These are phyloP conservation scores for Oryzias sinensis DNA, from an alignment of 2,797 vertebrate genomes.

Conservation along the genomic window DNA sequence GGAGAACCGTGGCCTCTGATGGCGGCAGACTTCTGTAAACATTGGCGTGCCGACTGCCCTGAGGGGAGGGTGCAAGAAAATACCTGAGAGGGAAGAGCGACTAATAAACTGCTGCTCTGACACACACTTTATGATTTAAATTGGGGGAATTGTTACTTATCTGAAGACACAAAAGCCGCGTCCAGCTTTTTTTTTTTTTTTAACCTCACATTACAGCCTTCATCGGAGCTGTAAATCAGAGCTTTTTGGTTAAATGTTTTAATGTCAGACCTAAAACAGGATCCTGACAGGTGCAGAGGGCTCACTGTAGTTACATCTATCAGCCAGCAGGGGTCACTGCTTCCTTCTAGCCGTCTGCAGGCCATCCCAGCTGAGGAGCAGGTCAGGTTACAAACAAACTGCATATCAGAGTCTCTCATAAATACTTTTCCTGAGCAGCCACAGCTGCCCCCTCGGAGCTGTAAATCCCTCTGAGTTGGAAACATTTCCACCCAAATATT, in stretches of 20 bases:
- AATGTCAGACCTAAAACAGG: constrained; percentile 57
- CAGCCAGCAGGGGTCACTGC: constrained; percentile 75
- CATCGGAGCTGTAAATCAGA: constrained; percentile 61
- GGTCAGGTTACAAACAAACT: constrained; percentile 58
- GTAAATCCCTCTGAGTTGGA: constrained; percentile 58
- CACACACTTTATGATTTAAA: constrained; percentile 18
- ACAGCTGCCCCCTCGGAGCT: constrained; percentile 59
- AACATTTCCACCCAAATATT: constrained; percentile 58
- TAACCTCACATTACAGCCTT: constrained; percentile 67
- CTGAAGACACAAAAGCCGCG: constrained; percentile 39
- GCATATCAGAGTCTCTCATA: constrained; percentile 55
- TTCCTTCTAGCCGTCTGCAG: constrained; percentile 29
- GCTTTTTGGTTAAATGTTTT: constrained; percentile 58
- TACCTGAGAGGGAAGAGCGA: too few species aligned
- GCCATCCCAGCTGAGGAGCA: constrained; percentile 41
- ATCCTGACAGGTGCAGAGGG: constrained; percentile 38
- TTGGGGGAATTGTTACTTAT: neutral
- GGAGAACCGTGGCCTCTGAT: too few species aligned
- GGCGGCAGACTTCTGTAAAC: too few species aligned
- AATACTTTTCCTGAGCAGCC: constrained; percentile 64
- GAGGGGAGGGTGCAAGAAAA: neutral
- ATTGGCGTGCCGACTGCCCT: too few species aligned
- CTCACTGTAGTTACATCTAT: neutral
- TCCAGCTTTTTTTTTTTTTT: constrained; percentile 1
- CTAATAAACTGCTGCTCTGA: too few species aligned